phyloP scores from a whole-genome alignment of 2,888 invertebrate genomes.

The Lochmaea capreae region DNA sequence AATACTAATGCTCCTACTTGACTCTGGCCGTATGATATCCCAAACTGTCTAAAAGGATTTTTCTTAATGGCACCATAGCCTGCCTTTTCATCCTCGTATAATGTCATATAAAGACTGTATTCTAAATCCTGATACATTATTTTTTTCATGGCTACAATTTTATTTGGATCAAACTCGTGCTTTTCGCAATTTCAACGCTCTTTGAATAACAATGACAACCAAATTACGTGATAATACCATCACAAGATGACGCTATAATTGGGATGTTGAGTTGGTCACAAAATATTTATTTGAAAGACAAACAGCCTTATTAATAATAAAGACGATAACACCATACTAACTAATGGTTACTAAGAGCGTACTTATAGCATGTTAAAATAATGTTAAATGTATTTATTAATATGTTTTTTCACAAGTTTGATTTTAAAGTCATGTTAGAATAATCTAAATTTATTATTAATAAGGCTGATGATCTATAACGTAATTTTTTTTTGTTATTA shows the following conservation, averaged over 20 bases:
- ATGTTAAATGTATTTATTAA: no score
- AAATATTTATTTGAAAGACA: background rate
- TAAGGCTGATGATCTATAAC: no score
- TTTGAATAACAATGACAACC: background rate
- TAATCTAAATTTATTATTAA: no score
- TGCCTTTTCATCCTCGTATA: background rate
- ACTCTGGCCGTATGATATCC: background rate
- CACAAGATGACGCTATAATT: conserved; percentile 6
- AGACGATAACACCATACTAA: no score
- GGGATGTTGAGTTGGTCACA: background rate
- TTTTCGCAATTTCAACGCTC: background rate
- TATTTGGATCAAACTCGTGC: background rate
- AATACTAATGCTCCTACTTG: background rate
- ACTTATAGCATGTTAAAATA: no score
- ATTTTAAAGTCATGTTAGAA: no score
- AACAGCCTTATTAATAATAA: no score
- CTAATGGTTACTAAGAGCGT: no score
- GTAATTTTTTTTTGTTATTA: no score
- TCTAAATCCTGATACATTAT: conserved; percentile 7
- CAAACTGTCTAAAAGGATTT: background rate
- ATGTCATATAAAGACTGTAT: background rate
- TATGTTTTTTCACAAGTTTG: no score
- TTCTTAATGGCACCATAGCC: background rate
- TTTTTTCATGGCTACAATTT: background rate
- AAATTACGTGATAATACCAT: conserved; percentile 9